These are phyloP conservation scores for Mamestra configurata DNA, from an alignment of 1,140 invertebrate species.

Conservation along the genomic window DNA sequence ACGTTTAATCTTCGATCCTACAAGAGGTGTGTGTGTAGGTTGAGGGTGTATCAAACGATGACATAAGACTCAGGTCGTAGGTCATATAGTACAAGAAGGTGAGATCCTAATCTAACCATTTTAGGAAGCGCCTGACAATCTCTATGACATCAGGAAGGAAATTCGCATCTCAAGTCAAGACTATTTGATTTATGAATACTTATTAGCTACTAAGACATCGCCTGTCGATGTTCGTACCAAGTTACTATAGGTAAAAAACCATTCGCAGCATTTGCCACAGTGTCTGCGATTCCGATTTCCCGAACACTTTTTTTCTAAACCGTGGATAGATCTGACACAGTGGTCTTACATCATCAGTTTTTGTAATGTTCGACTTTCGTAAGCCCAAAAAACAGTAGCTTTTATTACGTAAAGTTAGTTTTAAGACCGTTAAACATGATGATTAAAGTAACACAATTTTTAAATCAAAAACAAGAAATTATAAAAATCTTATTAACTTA, in stretches of 20 bases:
- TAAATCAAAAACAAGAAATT: neutral
- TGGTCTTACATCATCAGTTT: neutral
- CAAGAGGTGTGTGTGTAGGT: too few relatives aligned
- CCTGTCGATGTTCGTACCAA: neutral
- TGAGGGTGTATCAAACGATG: neutral
- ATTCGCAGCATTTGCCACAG: neutral
- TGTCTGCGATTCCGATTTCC: conserved; percentile 13
- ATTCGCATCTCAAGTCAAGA: neutral
- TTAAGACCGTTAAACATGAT: neutral
- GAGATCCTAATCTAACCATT: neutral
- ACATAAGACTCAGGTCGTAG: neutral
- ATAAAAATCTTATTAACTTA: neutral
- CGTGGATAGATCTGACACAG: conserved; percentile 1
- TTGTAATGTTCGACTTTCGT: conserved; percentile 17
- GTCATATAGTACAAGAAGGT: neutral
- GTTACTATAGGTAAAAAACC: conserved; percentile 8
- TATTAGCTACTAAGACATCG: conserved; percentile 7
- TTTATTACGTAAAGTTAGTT: conserved; percentile 6
- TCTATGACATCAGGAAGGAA: conserved; percentile 2
- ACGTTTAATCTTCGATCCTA: too few relatives aligned
- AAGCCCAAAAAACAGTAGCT: neutral
- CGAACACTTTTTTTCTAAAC: conserved; percentile 5
- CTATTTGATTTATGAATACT: neutral
- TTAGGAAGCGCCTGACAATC: neutral
- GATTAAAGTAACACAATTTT: neutral